Percentiles rank a stretch among this genome's conserved stretches.
Conservation (phyloP, 1,140 invertebrate genomes). For the Sarcophaga bullata region DNA sequence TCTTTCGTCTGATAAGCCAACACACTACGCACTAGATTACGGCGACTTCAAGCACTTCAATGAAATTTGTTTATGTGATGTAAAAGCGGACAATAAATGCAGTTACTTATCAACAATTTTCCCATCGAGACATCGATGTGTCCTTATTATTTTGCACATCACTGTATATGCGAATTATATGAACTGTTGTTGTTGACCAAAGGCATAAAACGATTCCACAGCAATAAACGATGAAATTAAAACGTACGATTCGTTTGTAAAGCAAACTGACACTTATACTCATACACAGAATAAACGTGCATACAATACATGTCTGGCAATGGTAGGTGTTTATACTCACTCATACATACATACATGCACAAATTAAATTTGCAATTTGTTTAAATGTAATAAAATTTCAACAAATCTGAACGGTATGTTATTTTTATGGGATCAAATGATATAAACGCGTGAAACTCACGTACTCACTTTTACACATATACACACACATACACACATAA, state of each 20-base stretch:
- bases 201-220: constrained; percentile 42
- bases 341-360: background rate
- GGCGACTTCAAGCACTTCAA: too few relatives aligned
- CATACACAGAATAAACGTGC: background rate
- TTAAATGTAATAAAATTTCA: constrained; percentile 41
- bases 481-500: background rate
- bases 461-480: constrained; percentile 13
- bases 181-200: constrained; percentile 15
- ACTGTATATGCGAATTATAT: background rate
- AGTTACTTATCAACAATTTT: background rate
- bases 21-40: too few relatives aligned
- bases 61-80: background rate
- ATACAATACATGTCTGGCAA: constrained; percentile 7
- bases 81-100: background rate
- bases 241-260: constrained; percentile 27
- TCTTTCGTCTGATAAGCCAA: too few relatives aligned
- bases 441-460: constrained; percentile 28
- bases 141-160: too few relatives aligned
- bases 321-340: background rate
- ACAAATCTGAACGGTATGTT: constrained; percentile 37
- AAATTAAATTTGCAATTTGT: constrained; percentile 40
- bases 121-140: background rate
- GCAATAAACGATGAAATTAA: constrained; percentile 42
- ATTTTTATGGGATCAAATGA: constrained; percentile 39
- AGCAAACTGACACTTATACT: background rate